Base-by-base conservation (phyloP, 1,140 invertebrate genomes). In the Elysia chlorotica region DNA sequence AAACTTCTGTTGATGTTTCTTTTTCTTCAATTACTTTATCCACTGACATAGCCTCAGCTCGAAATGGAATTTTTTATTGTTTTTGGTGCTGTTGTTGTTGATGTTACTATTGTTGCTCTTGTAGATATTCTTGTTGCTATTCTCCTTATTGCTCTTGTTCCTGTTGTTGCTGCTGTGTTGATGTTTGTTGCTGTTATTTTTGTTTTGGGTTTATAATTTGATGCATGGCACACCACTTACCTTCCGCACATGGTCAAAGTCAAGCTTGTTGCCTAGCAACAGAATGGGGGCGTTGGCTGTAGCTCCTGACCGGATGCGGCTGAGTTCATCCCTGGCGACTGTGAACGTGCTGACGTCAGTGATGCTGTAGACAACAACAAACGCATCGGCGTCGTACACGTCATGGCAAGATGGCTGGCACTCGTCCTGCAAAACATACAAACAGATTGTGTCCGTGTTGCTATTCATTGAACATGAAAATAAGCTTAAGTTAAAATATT, bases 251-350 rank as follows among this genome's bases (percentile, higher is more conserved):
- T 94, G 92, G 87, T 94, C 92, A 82, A 94, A 89, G 89, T 94
- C 93, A 80, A 92, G 85, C 87, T 94, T 93, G 88, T 94, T 94
- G 66, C 92, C 93, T 80, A 94, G 89, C 75, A 94, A 88, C 75
- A 94, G 89, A 71, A 92, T 90, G 53, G 93, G 89, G 6, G 79
- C 53, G 66, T 17, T 31, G 1, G 57, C 2, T 1, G 56, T 5
- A 19, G 30, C n/a, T 38, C 59, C 31, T 10, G 69, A 62, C 37
- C 69, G 53, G 1, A 71, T 38, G 5, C 25, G 41, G 23, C 63
- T 30, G 23, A 71, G 2, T n/a, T 62, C 36, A 21, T 31, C n/a
- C 23, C 4, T 19, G 5, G 69, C 69, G 2, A 41, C 36, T 28
- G 56, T 1, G 10, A 71, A 57, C 21, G 57, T 71, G 28, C 28